A percentile compares a stretch with the other conserved stretches of the same genome.
Evolutionary conservation across 1,140 invertebrate genomes (phyloP).

Genomic region (Parapsyche elsis): DNA sequence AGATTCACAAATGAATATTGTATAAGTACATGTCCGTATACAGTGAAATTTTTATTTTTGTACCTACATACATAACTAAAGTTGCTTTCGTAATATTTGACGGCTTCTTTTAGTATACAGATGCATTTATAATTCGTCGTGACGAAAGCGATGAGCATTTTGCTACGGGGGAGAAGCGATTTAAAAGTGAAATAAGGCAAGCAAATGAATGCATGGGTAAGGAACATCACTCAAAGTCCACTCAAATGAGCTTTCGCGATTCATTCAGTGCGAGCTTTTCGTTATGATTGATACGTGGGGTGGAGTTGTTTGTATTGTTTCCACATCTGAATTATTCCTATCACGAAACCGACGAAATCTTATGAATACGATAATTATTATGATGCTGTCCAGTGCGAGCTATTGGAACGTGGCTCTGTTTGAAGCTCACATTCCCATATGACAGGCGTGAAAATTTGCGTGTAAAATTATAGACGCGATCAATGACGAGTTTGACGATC

Average conservation of each 20-base stretch:
- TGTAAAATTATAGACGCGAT: too few relatives aligned
- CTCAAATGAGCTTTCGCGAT: neutral
- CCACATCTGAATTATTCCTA: neutral
- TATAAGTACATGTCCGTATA: too few relatives aligned
- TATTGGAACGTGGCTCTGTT: too few relatives aligned
- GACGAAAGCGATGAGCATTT: neutral
- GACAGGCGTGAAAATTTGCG: too few relatives aligned
- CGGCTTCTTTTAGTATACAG: neutral
- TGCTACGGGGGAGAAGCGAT: neutral
- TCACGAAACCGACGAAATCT: too few relatives aligned
- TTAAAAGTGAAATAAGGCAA: constrained; percentile 8
- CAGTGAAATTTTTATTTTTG: too few relatives aligned
- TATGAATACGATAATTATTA: too few relatives aligned
- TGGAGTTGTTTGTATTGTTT: neutral
- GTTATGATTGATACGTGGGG: neutral
- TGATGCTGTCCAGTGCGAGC: too few relatives aligned
- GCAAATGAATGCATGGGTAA: neutral
- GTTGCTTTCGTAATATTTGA: neutral
- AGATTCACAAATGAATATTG: too few relatives aligned
- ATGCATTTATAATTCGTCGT: neutral
- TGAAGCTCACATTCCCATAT: too few relatives aligned
- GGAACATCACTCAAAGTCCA: neutral
- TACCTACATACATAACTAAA: too few relatives aligned
- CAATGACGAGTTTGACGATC: too few relatives aligned
- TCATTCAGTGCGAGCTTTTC: neutral